Evolutionary conservation across 92 coral and sea anemone species (phyloP), one percentile per base, ranked within the genome.

Genomic region (Chrysogorgia sp.): DNA sequence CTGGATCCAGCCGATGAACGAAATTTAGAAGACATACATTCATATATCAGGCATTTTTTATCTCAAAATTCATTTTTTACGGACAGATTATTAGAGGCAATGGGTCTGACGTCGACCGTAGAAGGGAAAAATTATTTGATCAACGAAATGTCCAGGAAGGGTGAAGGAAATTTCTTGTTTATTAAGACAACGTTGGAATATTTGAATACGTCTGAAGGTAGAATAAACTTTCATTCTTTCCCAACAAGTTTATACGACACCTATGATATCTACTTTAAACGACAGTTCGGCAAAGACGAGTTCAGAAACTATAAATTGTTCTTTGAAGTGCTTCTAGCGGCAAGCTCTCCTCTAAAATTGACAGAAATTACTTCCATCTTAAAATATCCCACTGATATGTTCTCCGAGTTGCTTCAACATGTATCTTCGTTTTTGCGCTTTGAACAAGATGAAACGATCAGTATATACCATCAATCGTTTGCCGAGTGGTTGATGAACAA

Each of bases 91-190:
- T 34, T 52, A 3, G 43, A 34, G 1, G 79, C 79, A 20, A 20
- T 56, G 33, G 41, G 58, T 22, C 34, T 72, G 17, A 22, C 9
- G 13, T 53, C 65, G 4, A 32, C 33, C 20, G 55, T 15, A 1
- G 52, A 52, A 9, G 50, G 64, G 19, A 56, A 28, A 22, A 52
- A 52, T 23, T 49, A 15, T 49, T 56, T 72, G 12, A 23, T 72
- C 7, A 40, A 72, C 33, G 65, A 72, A 32, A 40, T 72, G 40
- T 48, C 58, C 19, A 53, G 21, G 31, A 79, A 65, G 30, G 85
- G 90, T 40, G 90, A 89, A 33, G 93, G 90, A 0, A 90, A 90
- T 47, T 90, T 90, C 68, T 50, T 90, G 75, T 87, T 84, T 67
- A 81, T 84, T 19, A 87, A 87, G 32, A 85, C 76, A 19, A 83